Evolutionary conservation across 1,140 invertebrate species (phyloP), one percentile per base, ranked within the genome.

Genomic region (Drosophila willistoni): DNA sequence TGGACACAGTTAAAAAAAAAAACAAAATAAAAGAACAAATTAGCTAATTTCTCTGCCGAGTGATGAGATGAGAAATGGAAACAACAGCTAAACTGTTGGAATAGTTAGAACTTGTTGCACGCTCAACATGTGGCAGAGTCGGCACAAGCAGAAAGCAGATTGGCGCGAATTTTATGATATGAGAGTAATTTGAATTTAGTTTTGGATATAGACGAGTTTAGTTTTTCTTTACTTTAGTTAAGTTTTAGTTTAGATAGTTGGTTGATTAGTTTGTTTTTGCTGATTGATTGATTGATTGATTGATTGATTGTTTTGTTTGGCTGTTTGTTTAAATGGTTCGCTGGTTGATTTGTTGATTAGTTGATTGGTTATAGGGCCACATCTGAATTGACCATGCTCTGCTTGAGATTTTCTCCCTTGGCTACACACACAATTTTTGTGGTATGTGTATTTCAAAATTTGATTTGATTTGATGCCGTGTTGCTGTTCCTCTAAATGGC

Each of bases 91-190:
- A 47, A 44, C 17, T 63, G 36, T 51, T 63, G 25, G 10, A 36
- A 13, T 41, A 69, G 17, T 22, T 22, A n/a, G 44, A 73, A 76
- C 73, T 76, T 76, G 73, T 76, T 76, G 73, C 73, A 75, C 64
- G 51, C 54, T 57, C 54, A 66, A 56, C 36, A 66, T 66, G 54
- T 66, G 64, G 64, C 17, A 54, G 19, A 51, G 44, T 14, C 44
- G 44, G 17, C 9, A 10, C 42, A 25, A 42, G 17, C 9, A 3
- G 29, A 25, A 42, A 42, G 17, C 1, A 12, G 17, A 33, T 36
- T 42, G 60, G 60, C 34, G 34, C 17, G 44, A 51, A 51, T 22
- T 47, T 51, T 12, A 19, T 47, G 44, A 17, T 17, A 19, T 42
- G 5, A 42, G n/a, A 42, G 41, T 3, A 44, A 7, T n/a, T 51